Evolutionary conservation across 2,888 invertebrate species (phyloP).

Genomic region (Hypolimnas misippus): DNA sequence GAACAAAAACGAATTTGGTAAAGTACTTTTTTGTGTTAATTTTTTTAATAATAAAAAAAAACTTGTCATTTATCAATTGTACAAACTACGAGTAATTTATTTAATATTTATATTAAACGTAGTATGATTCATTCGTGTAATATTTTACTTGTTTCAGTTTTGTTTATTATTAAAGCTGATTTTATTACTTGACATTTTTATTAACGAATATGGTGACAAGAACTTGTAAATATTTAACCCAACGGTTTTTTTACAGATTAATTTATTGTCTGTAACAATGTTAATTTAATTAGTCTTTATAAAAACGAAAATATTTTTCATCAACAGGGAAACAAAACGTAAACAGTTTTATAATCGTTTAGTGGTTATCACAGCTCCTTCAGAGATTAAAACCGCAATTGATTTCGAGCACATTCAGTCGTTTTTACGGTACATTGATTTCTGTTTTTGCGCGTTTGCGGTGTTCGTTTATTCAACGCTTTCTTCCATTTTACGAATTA

Average conservation of each 20-base stretch:
- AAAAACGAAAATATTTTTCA: no score
- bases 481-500: conserved; percentile 25
- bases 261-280: no score
- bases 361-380: background rate
- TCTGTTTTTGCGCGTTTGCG: conserved; percentile 40
- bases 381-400: conserved; percentile 17
- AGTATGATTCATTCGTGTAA: conserved; percentile 24
- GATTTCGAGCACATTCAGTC: conserved; percentile 34
- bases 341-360: background rate
- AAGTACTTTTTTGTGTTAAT: no score
- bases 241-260: no score
- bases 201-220: background rate
- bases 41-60: no score
- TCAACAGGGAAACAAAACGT: background rate
- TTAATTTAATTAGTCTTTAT: no score
- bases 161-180: background rate
- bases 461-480: conserved; percentile 32
- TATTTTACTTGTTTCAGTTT: conserved; percentile 16
- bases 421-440: conserved; percentile 47
- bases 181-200: background rate
- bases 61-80: no score
- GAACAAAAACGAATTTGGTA: no score
- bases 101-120: conserved; percentile 18
- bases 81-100: conserved; percentile 22
- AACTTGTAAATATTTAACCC: no score